Percentiles rank a stretch among this genome's conserved stretches.
Evolutionary conservation across 2,113 vertebrate genomes (phyloP).

Genomic region (Bos taurus): DNA sequence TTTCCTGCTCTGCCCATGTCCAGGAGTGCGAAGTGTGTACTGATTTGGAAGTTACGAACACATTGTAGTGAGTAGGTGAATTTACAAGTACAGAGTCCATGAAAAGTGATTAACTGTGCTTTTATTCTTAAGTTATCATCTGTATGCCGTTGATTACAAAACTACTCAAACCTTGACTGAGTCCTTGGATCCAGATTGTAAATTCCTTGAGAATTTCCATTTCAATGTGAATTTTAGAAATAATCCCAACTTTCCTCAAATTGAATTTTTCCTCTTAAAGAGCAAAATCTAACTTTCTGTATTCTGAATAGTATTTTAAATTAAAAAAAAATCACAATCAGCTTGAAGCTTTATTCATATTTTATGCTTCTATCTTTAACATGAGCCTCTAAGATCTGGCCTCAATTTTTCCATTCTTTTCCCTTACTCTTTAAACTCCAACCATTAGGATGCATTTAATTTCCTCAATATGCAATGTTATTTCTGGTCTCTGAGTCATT

Average conservation of each 20-base stretch:
- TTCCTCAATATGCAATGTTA: not conserved
- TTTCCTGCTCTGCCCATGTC: not conserved
- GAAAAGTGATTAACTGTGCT: not conserved
- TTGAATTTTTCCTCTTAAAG: not conserved
- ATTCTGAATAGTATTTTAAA: not conserved
- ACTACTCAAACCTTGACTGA: not conserved
- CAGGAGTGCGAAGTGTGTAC: not conserved
- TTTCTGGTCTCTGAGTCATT: not conserved
- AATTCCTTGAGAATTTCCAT: not conserved
- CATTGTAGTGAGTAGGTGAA: not conserved
- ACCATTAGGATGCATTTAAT: not conserved
- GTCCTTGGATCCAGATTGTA: not conserved
- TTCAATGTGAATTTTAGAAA: not conserved
- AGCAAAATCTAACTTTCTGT: not conserved
- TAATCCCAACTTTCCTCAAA: not conserved
- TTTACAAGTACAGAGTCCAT: not conserved
- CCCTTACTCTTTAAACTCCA: not conserved
- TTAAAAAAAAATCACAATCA: not conserved
- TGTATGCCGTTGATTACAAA: not conserved
- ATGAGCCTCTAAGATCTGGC: not conserved
- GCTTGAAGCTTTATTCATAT: not conserved
- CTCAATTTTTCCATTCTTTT: not conserved
- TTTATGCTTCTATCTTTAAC: not conserved
- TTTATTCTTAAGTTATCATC: not conserved
- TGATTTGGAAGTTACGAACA: not conserved